Conservation (phyloP, 2,113 vertebrate genomes). For the Mellivora capensis region DNA sequence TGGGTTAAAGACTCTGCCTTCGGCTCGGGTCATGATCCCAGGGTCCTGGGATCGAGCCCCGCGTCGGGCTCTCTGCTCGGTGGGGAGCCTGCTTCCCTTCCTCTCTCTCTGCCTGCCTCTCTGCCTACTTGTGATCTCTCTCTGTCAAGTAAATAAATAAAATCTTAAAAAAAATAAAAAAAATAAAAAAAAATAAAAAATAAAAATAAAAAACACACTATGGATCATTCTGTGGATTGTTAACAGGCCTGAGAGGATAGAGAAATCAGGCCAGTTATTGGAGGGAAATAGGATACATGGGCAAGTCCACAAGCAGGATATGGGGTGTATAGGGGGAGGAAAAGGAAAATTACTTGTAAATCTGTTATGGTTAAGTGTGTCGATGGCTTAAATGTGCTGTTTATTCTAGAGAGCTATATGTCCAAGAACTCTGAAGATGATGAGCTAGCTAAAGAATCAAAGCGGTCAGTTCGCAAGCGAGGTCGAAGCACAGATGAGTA, state of each 20-base stretch:
- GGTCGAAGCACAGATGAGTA: constrained; percentile 80
- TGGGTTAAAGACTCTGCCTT: too few relatives aligned
- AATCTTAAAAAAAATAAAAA: too few relatives aligned
- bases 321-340: not conserved
- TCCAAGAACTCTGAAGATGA: constrained; percentile 89
- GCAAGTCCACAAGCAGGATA: not conserved
- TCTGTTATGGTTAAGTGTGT: constrained; percentile 15
- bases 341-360: not conserved
- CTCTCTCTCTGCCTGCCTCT: too few relatives aligned
- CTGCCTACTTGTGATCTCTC: too few relatives aligned
- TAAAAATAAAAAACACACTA: not conserved
- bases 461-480: constrained; percentile 75
- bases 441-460: constrained; percentile 77
- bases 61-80: too few relatives aligned
- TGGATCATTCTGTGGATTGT: not conserved
- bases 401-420: constrained; percentile 85
- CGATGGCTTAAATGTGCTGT: constrained; percentile 80
- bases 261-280: not conserved
- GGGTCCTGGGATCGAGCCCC: too few relatives aligned
- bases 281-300: not conserved
- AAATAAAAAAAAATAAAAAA: too few relatives aligned
- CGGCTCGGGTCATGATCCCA: too few relatives aligned
- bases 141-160: too few relatives aligned
- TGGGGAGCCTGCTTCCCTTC: too few relatives aligned
- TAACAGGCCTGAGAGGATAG: not conserved